Percentiles rank a stretch among this genome's conserved stretches.
phyloP scores from a whole-genome alignment of 2,888 invertebrate species.

The Dusona sp. region DNA sequence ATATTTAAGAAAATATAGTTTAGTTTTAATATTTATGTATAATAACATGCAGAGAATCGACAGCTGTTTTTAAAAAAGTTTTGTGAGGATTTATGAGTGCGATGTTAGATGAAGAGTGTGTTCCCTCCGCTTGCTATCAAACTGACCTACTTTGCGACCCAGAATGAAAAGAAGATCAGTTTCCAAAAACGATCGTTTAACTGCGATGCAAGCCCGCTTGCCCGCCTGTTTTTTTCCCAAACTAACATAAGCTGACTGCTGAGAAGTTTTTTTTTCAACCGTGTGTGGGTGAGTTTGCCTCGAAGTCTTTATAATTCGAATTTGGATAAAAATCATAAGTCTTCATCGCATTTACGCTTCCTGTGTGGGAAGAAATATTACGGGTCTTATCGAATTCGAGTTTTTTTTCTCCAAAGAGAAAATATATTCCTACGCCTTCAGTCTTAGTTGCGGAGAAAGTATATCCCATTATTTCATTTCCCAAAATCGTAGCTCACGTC shows the following conservation, averaged over 20 bases:
- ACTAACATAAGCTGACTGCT: constrained; percentile 1
- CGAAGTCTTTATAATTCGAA: constrained; percentile 18
- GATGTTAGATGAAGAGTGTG: constrained; percentile 56
- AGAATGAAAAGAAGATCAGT: constrained; percentile 70
- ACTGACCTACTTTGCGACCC: constrained; percentile 77
- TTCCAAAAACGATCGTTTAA: constrained; percentile 72
- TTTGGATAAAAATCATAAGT: constrained; percentile 20
- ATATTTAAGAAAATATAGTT: background rate
- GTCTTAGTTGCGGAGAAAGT: constrained; percentile 9
- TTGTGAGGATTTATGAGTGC: constrained; percentile 8
- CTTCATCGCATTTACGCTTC: background rate
- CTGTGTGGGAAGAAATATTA: background rate
- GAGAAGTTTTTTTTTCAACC: constrained; percentile 7
- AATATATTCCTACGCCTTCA: background rate
- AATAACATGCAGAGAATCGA: constrained; percentile 4
- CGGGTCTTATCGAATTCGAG: background rate
- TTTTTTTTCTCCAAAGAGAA: constrained; percentile 21
- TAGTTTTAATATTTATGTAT: background rate
- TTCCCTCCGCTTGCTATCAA: constrained; percentile 74
- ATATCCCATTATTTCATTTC: constrained; percentile 18
- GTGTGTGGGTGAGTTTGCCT: constrained; percentile 9
- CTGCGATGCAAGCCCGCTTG: constrained; percentile 50
- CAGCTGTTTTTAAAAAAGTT: constrained; percentile 10
- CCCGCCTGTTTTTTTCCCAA: background rate
- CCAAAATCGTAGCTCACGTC: constrained; percentile 4